Evolutionary conservation across 2,888 invertebrate species (phyloP).

Genomic region (Autographa gamma): DNA sequence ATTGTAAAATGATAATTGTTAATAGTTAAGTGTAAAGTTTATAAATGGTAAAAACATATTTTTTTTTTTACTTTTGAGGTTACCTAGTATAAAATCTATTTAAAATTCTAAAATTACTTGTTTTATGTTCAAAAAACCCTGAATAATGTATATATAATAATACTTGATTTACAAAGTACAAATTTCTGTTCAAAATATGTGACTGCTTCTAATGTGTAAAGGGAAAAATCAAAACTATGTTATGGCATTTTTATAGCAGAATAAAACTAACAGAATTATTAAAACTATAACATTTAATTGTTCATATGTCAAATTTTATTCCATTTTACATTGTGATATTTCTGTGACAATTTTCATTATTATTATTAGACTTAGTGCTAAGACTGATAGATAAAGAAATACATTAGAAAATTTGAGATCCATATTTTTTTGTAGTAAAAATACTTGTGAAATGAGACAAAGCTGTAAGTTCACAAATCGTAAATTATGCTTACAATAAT

Average conservation of each 20-base stretch:
- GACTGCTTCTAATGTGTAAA: neutral
- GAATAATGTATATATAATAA: neutral
- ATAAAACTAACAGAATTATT: slow-evolving; percentile 4
- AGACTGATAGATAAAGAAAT: neutral
- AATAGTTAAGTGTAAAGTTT: too few species aligned
- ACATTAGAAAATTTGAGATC: neutral
- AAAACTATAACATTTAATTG: slow-evolving; percentile 1
- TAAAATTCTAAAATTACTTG: too few species aligned
- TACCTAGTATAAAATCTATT: too few species aligned
- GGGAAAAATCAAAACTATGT: neutral
- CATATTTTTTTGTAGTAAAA: neutral
- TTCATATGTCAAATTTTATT: neutral
- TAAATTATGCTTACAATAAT: neutral
- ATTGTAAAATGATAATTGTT: neutral
- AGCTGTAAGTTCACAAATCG: neutral
- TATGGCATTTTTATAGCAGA: neutral
- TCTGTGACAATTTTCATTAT: neutral
- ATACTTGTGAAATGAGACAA: neutral
- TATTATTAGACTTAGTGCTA: neutral
- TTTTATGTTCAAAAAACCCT: neutral
- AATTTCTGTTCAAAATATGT: neutral
- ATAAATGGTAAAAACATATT: too few species aligned
- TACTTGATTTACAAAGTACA: too few species aligned
- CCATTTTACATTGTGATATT: neutral
- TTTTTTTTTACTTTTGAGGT: too few species aligned